A percentile compares a stretch with the other conserved stretches of the same genome.
phyloP scores from a whole-genome alignment of 1,140 invertebrate genomes.

The Idris sp. region DNA sequence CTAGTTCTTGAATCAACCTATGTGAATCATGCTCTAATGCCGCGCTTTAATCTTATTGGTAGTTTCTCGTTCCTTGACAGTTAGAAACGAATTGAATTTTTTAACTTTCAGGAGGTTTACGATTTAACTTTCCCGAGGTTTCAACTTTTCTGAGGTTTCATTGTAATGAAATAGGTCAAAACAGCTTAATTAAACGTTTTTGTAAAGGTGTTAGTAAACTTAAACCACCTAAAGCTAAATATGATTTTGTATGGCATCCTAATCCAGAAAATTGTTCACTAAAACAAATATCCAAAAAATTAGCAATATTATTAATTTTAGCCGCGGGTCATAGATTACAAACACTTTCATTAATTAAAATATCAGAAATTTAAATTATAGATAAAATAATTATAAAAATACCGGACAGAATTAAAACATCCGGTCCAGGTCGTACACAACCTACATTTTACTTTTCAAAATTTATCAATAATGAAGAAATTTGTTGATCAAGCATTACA shows the following conservation, averaged over 20 bases:
- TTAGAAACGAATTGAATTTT: too few species aligned
- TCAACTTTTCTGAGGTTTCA: too few species aligned
- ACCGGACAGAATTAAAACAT: slow-evolving; percentile 1
- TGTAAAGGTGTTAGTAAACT: slow-evolving; percentile 8
- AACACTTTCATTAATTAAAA: slow-evolving; percentile 14
- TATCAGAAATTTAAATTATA: not conserved
- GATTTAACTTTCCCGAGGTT: too few species aligned
- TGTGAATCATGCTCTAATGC: too few species aligned
- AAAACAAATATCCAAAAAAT: slow-evolving; percentile 1
- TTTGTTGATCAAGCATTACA: slow-evolving; percentile 16
- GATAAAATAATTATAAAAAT: slow-evolving; percentile 6
- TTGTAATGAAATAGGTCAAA: not conserved
- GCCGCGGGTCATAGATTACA: slow-evolving; percentile 3
- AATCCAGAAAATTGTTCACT: not conserved
- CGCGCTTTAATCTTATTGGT: too few species aligned
- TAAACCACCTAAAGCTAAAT: slow-evolving; percentile 10
- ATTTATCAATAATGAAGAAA: slow-evolving; percentile 49
- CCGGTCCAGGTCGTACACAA: slow-evolving; percentile 4
- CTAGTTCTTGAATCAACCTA: too few species aligned
- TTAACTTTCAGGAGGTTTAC: too few species aligned
- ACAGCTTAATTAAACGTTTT: slow-evolving; percentile 1
- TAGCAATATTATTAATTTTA: slow-evolving; percentile 2
- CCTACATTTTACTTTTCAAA: slow-evolving; percentile 22
- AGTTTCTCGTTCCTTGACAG: too few species aligned
- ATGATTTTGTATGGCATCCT: slow-evolving; percentile 8